These are phyloP conservation scores for Silurus glanis DNA, from an alignment of 2,113 vertebrate genomes.

Conservation along the genomic window DNA sequence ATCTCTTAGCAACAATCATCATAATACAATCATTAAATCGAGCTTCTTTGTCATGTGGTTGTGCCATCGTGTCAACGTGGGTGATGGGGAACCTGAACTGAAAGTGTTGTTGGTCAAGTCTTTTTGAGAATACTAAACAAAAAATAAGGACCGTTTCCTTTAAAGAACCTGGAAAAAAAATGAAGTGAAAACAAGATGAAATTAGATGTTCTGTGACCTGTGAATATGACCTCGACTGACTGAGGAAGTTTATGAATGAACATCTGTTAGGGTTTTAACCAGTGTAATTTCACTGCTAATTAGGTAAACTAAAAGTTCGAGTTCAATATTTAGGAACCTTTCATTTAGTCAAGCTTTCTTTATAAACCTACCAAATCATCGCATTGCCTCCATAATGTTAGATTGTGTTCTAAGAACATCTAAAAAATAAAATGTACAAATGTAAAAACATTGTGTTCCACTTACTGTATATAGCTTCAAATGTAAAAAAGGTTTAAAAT, in stretches of 20 bases:
- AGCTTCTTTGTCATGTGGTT: background rate
- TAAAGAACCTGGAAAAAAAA: background rate
- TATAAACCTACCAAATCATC: background rate
- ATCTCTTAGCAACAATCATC: conserved; percentile 39
- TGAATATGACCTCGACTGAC: background rate
- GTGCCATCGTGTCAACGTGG: conserved; percentile 1
- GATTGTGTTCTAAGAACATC: background rate
- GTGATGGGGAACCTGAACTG: background rate
- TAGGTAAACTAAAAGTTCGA: background rate
- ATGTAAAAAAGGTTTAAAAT: background rate
- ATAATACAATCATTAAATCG: background rate
- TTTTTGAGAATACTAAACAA: background rate
- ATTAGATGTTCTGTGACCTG: background rate
- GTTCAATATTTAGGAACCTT: background rate
- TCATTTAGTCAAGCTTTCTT: background rate
- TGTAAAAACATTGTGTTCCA: background rate
- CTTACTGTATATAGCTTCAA: background rate
- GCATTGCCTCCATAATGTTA: background rate
- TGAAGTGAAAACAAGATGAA: conserved; percentile 4
- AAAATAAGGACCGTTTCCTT: background rate
- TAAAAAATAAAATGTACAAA: background rate
- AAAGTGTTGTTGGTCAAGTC: background rate
- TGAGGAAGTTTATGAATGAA: background rate
- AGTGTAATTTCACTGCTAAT: background rate
- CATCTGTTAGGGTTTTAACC: background rate